Evolutionary conservation across 2,113 vertebrate species (phyloP), one percentile per base, ranked within the genome.

Genomic region (Cromileptes altivelis): DNA sequence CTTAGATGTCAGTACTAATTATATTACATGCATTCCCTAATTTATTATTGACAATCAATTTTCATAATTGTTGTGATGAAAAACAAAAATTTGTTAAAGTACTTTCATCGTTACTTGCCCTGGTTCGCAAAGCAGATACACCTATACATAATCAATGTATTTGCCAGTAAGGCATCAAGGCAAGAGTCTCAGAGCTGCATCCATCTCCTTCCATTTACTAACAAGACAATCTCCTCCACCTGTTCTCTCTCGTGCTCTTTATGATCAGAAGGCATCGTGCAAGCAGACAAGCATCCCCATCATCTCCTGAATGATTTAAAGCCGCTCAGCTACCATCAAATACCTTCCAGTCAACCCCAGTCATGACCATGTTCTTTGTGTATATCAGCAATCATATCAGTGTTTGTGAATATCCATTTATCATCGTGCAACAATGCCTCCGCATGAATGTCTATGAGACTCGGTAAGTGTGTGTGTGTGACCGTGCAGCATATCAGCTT

Each of bases 261-360:
- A 80, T 75, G 58, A 89, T 86, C 78, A 78, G 30, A 78, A 68
- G 72, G 33, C 83, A 65, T 45, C 45, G 40, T 61, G 23, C 52
- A 67, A 68, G 79, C 58, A 79, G 70, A 74, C 56, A 72, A 53
- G 19, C 69, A 49, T 68, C 68, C n/a, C 70, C 65, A 21, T 80
- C 53, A 21, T 78, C 67, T 70, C 49, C 55, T 83, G 76, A 91
- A 89, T 81, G 72, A 91, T 84, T 86, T 91, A 85, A 68, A 79
- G 53, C 56, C 40, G 1, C 73, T 77, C 65, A 57, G 47, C 42
- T n/a, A 50, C 70, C 85, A 85, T 90, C 79, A 85, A 81, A 86
- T 61, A 72, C 75, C 27, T 52, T 25, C 27, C 55, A 58, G 55
- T 81, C 61, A 57, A 49, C 75, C 45, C 58, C 30, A 71, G 73